Conservation (phyloP, 2,797 vertebrate species). For the Allenopithecus nigroviridis region DNA sequence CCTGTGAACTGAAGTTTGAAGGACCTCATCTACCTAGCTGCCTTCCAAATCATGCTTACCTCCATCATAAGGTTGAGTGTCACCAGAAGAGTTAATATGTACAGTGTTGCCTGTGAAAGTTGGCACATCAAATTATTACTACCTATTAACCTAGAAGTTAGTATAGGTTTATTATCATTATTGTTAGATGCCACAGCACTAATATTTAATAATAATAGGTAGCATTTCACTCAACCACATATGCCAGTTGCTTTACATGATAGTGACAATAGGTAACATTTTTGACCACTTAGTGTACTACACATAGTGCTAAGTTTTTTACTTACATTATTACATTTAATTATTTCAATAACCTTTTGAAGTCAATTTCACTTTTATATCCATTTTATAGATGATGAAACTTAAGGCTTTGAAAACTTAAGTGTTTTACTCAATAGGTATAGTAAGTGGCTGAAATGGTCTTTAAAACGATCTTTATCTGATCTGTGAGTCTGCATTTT, state of each 20-base stretch:
- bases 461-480: background rate
- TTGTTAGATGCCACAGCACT: background rate
- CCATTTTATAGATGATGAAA: background rate
- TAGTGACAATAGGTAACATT: background rate
- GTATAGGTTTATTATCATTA: background rate
- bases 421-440: background rate
- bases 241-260: background rate
- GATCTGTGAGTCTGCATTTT: background rate
- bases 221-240: background rate
- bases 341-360: background rate
- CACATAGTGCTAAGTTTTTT: background rate
- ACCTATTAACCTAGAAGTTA: background rate
- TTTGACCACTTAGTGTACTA: background rate
- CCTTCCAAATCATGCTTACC: background rate
- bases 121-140: background rate
- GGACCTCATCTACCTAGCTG: background rate
- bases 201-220: background rate
- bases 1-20: background rate
- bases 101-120: background rate
- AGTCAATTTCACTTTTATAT: background rate
- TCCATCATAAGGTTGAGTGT: background rate
- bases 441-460: background rate
- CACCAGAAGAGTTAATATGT: background rate
- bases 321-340: background rate
- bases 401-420: background rate